These are phyloP conservation scores for Tympanuchus pallidicinctus DNA, from an alignment of 2,113 vertebrate species.

Conservation along the genomic window DNA sequence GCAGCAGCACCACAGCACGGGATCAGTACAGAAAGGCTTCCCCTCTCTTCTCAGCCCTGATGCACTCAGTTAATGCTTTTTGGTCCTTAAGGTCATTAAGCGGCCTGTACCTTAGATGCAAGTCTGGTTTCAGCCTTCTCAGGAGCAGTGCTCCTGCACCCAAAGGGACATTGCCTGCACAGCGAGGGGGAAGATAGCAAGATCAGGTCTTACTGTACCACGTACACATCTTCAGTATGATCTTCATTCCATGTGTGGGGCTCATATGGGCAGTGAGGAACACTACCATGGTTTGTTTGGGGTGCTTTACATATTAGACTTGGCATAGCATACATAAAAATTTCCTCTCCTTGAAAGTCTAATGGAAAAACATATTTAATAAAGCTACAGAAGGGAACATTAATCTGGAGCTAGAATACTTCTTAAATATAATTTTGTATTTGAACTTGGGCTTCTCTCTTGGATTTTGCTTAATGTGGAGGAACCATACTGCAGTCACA, in stretches of 20 bases:
- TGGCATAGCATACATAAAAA: neutral
- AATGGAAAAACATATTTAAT: neutral
- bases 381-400: neutral
- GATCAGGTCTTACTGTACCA: neutral
- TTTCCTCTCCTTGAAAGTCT: neutral
- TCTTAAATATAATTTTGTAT: neutral
- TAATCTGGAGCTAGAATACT: neutral
- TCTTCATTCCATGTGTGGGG: neutral
- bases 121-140: neutral
- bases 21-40: neutral
- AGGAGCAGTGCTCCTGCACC: neutral
- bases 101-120: neutral
- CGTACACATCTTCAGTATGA: neutral
- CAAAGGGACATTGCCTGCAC: neutral
- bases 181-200: neutral
- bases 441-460: neutral
- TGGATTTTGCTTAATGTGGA: neutral
- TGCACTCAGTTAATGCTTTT: neutral
- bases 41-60: neutral
- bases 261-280: neutral
- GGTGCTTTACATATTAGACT: neutral
- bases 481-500: neutral
- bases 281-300: neutral
- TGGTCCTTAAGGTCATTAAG: neutral
- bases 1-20: neutral